A percentile compares a stretch with the other conserved stretches of the same genome.
Conservation (phyloP, 2,888 invertebrate species). For the Apodemia mormo region DNA sequence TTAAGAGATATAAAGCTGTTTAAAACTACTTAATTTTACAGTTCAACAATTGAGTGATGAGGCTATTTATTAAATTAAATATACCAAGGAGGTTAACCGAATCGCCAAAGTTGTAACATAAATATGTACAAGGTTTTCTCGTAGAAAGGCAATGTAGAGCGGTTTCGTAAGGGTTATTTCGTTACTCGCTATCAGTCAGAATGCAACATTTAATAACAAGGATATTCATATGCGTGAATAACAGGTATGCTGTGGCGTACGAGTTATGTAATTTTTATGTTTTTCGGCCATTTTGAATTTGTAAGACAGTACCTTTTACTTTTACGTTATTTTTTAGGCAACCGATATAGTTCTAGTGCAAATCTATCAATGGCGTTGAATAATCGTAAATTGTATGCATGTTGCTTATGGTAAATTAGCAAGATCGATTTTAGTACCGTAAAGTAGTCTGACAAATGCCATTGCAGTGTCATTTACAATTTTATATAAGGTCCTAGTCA, state of each 20-base stretch:
- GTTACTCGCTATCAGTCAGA: constrained; percentile 17
- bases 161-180: constrained; percentile 14
- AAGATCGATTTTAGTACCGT: too few relatives aligned
- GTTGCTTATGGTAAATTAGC: too few relatives aligned
- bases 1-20: too few relatives aligned
- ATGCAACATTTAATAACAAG: constrained; percentile 17
- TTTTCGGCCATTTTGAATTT: background rate
- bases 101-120: constrained; percentile 6
- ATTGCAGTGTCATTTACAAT: too few relatives aligned
- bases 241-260: background rate
- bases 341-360: too few relatives aligned
- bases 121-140: constrained; percentile 15
- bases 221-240: constrained; percentile 7
- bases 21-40: background rate
- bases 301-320: background rate
- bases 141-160: constrained; percentile 17
- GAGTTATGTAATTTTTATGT: background rate
- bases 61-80: constrained; percentile 4
- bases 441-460: too few relatives aligned
- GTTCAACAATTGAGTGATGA: constrained; percentile 1
- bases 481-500: too few relatives aligned
- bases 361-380: too few relatives aligned
- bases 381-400: too few relatives aligned
- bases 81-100: constrained; percentile 3
- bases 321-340: too few relatives aligned